These are phyloP conservation scores for Heliocidaris erythrogramma DNA, from an alignment of 35 echinoderm and acorn worm genomes.

Conservation along the genomic window DNA sequence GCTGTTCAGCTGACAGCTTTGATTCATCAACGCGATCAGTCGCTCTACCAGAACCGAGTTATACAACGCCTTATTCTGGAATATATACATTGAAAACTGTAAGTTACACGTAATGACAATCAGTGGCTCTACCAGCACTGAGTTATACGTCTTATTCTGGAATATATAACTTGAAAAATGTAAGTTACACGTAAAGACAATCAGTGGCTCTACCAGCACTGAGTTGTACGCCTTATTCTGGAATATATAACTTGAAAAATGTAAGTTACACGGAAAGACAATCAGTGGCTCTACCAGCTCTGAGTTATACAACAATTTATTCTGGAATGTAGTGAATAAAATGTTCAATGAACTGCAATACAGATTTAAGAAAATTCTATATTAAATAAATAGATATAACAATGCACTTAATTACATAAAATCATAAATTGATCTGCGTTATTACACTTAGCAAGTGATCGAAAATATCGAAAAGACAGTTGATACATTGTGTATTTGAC, in stretches of 20 bases:
- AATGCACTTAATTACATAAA: too few species aligned
- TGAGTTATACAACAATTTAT: slow-evolving; percentile 71
- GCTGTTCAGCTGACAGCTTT: slow-evolving; percentile 91
- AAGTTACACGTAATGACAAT: neutral
- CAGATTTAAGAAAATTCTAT: too few species aligned
- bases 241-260: neutral
- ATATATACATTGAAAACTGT: neutral
- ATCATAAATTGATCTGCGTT: too few species aligned
- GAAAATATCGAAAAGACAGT: too few species aligned
- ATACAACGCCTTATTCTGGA: slow-evolving; percentile 79
- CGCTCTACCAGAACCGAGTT: slow-evolving; percentile 75
- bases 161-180: neutral
- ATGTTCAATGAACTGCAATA: too few species aligned
- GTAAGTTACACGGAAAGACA: neutral
- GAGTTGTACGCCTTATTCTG: slow-evolving; percentile 86
- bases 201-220: slow-evolving; percentile 68
- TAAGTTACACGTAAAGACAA: neutral
- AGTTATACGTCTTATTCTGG: slow-evolving; percentile 83
- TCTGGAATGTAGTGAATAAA: neutral
- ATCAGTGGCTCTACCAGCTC: slow-evolving; percentile 73
- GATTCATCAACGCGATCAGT: slow-evolving; percentile 85
- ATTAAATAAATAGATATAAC: too few species aligned
- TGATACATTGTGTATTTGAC: too few species aligned
- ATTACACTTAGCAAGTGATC: too few species aligned
- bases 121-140: slow-evolving; percentile 65